Percentiles rank a stretch among this genome's conserved stretches.
Evolutionary conservation across 2,113 vertebrate genomes (phyloP).

Genomic region (Platanista minor): DNA sequence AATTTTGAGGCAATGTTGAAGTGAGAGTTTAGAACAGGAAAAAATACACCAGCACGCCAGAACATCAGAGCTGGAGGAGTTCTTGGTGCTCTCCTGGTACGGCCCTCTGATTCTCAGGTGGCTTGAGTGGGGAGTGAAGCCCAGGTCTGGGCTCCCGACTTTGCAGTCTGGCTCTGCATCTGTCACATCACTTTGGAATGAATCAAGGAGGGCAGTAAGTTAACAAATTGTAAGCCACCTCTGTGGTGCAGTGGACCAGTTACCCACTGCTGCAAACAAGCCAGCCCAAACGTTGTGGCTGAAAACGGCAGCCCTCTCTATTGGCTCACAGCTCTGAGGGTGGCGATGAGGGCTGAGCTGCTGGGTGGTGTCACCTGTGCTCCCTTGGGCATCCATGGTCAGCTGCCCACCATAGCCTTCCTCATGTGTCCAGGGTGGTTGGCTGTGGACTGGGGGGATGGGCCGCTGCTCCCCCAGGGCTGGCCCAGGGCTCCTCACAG

Average conservation of each 20-base stretch:
- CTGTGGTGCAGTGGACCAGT: neutral
- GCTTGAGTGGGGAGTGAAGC: neutral
- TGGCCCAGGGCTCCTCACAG: neutral
- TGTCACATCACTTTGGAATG: neutral
- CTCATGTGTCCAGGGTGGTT: neutral
- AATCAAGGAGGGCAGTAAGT: neutral
- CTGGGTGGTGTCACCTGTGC: neutral
- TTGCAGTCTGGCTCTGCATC: neutral
- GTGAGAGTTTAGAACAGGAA: neutral
- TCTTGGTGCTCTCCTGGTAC: too few relatives aligned
- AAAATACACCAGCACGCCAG: neutral
- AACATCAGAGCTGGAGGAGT: fast-evolving
- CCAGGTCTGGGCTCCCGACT: neutral
- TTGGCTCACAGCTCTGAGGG: neutral
- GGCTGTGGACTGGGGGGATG: neutral
- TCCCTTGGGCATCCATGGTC: neutral
- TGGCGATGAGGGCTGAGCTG: fast-evolving
- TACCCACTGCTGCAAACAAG: neutral
- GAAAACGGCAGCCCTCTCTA: neutral
- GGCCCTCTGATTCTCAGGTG: neutral
- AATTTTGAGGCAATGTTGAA: neutral
- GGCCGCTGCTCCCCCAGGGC: neutral
- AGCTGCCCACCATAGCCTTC: neutral
- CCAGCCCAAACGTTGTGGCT: neutral
- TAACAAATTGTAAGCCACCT: neutral